phyloP scores from a whole-genome alignment of 2,888 invertebrate species.

The Campopleginae sp. region DNA sequence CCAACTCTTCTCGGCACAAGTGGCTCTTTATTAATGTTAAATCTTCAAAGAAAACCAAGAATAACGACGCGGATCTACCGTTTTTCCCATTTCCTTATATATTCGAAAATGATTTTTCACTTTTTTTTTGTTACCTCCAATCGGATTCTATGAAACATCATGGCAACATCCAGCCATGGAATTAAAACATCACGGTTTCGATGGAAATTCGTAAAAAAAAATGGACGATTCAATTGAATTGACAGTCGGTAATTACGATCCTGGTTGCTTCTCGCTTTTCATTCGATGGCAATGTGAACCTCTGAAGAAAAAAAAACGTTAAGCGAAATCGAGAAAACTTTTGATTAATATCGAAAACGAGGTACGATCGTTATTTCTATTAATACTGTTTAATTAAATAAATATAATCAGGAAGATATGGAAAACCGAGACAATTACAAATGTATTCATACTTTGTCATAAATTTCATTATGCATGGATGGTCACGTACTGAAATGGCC shows the following conservation, averaged over 20 bases:
- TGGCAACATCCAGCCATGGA: neutral
- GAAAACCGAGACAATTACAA: slow-evolving; percentile 26
- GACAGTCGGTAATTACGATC: no score
- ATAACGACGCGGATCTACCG: neutral
- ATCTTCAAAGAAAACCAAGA: slow-evolving; percentile 33
- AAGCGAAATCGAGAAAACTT: neutral
- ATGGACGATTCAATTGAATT: no score
- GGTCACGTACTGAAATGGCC: slow-evolving; percentile 46
- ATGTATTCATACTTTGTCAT: slow-evolving; percentile 14
- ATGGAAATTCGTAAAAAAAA: no score
- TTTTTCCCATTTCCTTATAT: neutral
- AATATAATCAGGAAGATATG: slow-evolving; percentile 6
- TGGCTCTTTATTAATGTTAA: slow-evolving; percentile 28
- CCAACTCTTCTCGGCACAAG: slow-evolving; percentile 11
- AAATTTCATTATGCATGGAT: slow-evolving; percentile 37
- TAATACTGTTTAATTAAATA: neutral
- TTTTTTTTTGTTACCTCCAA: neutral
- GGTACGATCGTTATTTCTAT: neutral
- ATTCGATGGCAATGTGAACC: no score
- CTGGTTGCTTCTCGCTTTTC: no score
- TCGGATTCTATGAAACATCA: neutral
- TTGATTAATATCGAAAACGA: neutral
- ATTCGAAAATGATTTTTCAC: neutral
- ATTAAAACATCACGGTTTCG: no score
- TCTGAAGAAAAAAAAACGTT: neutral